These are phyloP conservation scores for Cisticola juncidis DNA, from an alignment of 2,113 vertebrate genomes.

Conservation along the genomic window DNA sequence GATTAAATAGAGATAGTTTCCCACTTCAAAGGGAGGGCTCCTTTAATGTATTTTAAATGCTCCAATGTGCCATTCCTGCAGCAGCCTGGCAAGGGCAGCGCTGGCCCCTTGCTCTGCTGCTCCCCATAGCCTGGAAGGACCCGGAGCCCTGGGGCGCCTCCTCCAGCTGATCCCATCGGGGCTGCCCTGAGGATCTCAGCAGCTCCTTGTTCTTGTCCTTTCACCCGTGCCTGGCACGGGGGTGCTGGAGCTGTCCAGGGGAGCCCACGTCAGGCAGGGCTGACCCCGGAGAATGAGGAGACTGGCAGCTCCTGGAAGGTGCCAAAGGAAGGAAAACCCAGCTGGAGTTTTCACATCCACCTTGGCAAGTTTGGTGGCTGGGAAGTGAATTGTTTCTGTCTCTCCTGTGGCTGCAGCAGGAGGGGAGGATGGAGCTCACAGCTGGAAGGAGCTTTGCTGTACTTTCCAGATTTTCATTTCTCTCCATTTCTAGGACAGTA, in stretches of 20 bases:
- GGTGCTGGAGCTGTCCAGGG: no score
- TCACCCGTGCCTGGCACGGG: fast-evolving
- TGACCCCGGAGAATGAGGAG: fast-evolving
- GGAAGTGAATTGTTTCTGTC: not conserved
- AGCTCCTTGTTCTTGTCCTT: fast-evolving
- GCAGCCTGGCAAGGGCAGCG: not conserved
- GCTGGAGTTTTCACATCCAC: not conserved
- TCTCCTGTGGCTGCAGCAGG: not conserved
- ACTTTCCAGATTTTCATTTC: fast-evolving
- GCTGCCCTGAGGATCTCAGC: fast-evolving
- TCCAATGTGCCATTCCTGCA: not conserved
- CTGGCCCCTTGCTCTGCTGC: not conserved
- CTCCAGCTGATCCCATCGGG: fast-evolving
- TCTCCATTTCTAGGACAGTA: not conserved
- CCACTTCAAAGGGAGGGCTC: conserved; percentile 78
- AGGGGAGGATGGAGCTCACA: not conserved
- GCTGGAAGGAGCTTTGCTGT: not conserved
- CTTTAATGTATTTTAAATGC: conserved; percentile 85
- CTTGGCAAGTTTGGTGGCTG: fast-evolving
- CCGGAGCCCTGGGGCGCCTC: not conserved
- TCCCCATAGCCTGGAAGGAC: not conserved
- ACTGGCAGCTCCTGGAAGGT: not conserved
- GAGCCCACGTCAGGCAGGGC: fast-evolving
- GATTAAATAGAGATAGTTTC: conserved; percentile 83
- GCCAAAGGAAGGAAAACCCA: not conserved